phyloP scores from a whole-genome alignment of 2,113 vertebrate species.

The Anarhynchus alexandrinus region DNA sequence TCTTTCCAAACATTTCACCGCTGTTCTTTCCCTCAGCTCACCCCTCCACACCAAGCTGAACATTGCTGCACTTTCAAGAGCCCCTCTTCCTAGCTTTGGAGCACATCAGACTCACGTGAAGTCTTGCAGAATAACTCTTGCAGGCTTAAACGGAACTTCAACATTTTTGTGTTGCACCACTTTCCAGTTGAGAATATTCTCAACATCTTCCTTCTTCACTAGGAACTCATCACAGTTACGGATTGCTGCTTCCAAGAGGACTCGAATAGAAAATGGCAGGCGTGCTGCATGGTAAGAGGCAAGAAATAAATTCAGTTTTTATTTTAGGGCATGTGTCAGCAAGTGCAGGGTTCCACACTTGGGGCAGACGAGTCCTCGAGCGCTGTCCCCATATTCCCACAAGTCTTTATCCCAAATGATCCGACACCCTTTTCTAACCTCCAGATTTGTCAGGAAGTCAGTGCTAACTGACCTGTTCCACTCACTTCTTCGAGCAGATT shows the following conservation, averaged over 20 bases:
- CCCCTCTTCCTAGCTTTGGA: neutral
- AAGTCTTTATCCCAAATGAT: neutral
- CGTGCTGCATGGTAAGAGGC: slow-evolving; percentile 64
- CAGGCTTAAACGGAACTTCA: slow-evolving; percentile 94
- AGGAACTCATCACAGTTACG: slow-evolving; percentile 95
- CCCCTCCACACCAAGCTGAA: neutral
- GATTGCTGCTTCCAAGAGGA: slow-evolving; percentile 91
- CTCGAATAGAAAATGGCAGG: slow-evolving; percentile 91
- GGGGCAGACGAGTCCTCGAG: neutral
- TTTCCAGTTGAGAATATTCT: slow-evolving; percentile 94
- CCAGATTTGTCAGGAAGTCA: neutral
- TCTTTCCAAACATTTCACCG: neutral
- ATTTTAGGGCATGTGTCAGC: neutral
- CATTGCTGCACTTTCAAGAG: neutral
- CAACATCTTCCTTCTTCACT: slow-evolving; percentile 88
- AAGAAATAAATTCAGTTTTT: neutral
- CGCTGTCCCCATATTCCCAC: neutral
- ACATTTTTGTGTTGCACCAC: slow-evolving; percentile 83
- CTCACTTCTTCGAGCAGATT: neutral
- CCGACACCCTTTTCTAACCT: neutral
- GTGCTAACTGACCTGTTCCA: neutral
- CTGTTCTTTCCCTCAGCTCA: neutral
- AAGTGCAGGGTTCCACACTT: neutral
- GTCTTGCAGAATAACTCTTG: slow-evolving; percentile 95
- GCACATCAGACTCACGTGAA: slow-evolving; percentile 86